These are phyloP conservation scores for Acropora tenuis DNA, from an alignment of 64 coral and sea anemone species.

Conservation along the genomic window DNA sequence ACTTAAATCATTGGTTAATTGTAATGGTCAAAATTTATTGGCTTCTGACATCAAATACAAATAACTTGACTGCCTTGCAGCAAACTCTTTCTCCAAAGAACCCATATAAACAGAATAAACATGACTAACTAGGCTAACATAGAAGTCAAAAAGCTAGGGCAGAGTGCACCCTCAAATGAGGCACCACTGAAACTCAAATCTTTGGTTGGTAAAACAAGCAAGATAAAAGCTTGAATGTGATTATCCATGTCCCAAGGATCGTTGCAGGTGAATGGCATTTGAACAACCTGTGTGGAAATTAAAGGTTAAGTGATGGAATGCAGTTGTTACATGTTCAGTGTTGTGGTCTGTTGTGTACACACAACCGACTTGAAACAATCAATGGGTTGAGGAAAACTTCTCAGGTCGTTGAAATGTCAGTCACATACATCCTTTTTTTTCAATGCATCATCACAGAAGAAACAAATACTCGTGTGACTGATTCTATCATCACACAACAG, in stretches of 20 bases:
- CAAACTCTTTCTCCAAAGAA: conserved; percentile 15
- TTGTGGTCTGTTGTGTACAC: too few species aligned
- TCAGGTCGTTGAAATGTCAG: background rate
- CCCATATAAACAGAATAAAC: conserved; percentile 21
- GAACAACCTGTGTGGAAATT: too few species aligned
- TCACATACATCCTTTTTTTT: background rate
- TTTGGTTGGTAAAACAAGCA: too few species aligned
- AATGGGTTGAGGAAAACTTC: background rate
- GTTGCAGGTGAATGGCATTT: too few species aligned
- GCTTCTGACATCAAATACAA: conserved; percentile 65
- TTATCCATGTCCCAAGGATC: too few species aligned
- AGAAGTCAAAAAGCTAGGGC: background rate
- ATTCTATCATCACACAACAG: background rate
- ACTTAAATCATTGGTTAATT: background rate
- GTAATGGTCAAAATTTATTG: conserved; percentile 52
- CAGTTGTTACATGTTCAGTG: too few species aligned
- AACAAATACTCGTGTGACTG: background rate
- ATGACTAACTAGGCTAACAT: conserved; percentile 9
- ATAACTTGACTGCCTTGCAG: conserved; percentile 59
- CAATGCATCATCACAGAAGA: background rate
- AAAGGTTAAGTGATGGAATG: too few species aligned
- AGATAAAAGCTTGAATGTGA: too few species aligned
- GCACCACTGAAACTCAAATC: too few species aligned
- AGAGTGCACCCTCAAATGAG: background rate
- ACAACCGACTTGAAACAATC: too few species aligned